These are phyloP conservation scores for Schrankia costaestrigalis DNA, from an alignment of 2,888 invertebrate species.

Conservation along the genomic window DNA sequence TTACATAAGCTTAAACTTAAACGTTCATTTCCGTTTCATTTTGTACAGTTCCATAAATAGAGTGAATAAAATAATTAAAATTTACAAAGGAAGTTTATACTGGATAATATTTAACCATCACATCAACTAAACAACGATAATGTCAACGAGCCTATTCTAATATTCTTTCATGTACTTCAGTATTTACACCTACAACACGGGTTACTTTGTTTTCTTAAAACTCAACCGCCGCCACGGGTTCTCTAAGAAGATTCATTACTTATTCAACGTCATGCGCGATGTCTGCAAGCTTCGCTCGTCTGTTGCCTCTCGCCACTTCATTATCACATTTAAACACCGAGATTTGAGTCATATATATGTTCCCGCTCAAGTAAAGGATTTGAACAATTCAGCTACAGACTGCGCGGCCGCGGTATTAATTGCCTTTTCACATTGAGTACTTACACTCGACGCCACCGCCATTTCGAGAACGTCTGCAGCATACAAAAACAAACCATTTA, in stretches of 20 bases:
- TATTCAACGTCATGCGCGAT: conserved; percentile 63
- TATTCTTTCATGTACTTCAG: no score
- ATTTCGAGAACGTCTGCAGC: conserved; percentile 29
- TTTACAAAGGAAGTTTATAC: no score
- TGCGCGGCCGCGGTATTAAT: conserved; percentile 28
- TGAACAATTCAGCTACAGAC: conserved; percentile 29
- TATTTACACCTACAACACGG: no score
- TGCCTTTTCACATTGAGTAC: conserved; percentile 31
- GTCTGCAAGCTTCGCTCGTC: conserved; percentile 39
- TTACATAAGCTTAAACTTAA: no score
- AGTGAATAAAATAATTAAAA: no score
- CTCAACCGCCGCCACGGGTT: conserved; percentile 35
- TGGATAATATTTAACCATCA: no score
- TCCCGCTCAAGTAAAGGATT: conserved; percentile 22
- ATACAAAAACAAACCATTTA: conserved; percentile 24
- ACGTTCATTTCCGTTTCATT: no score
- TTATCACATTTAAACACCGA: conserved; percentile 60
- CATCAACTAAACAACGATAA: no score
- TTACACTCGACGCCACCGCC: conserved; percentile 23
- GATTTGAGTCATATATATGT: conserved; percentile 38
- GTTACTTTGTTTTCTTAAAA: conserved; percentile 47
- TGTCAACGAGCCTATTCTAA: no score
- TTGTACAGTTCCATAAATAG: no score
- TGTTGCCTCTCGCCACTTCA: conserved; percentile 52
- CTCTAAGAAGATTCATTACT: conserved; percentile 53